These are phyloP conservation scores for Apantesis nais DNA, from an alignment of 2,888 invertebrate genomes.

Conservation along the genomic window DNA sequence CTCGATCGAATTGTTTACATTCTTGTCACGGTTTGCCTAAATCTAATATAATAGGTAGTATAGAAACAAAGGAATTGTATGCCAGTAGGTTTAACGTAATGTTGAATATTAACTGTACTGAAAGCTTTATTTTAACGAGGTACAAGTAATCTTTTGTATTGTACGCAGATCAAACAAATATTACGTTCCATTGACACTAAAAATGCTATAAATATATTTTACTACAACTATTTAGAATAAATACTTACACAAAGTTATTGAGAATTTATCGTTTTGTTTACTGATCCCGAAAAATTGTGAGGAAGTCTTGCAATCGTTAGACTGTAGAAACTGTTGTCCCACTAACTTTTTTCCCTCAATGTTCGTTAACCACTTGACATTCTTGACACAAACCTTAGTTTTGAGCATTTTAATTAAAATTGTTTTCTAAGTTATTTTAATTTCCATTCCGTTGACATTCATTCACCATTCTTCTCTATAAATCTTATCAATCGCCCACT, in stretches of 20 bases:
- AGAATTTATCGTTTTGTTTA: not conserved
- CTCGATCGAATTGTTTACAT: constrained; percentile 31
- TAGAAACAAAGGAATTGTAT: constrained; percentile 17
- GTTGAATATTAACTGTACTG: not conserved
- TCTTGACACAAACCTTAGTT: not conserved
- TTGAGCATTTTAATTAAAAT: constrained; percentile 2
- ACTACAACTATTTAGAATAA: too few relatives aligned
- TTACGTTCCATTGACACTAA: not conserved
- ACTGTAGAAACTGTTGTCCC: not conserved
- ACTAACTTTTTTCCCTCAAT: not conserved
- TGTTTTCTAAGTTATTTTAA: not conserved
- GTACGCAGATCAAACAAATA: not conserved
- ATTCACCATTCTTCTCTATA: not conserved
- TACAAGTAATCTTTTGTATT: not conserved
- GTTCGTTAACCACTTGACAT: not conserved
- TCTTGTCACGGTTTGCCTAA: constrained; percentile 21
- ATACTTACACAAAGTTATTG: too few relatives aligned
- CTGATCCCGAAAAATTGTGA: not conserved
- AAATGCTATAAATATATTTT: too few relatives aligned
- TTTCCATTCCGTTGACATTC: not conserved
- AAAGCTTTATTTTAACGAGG: not conserved
- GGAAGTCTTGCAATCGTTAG: not conserved
- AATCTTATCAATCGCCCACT: not conserved
- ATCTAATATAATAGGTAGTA: constrained; percentile 22
- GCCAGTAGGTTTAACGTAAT: not conserved